Conservation (phyloP, 2,888 invertebrate species). For the Arrhopalites spinosus region DNA sequence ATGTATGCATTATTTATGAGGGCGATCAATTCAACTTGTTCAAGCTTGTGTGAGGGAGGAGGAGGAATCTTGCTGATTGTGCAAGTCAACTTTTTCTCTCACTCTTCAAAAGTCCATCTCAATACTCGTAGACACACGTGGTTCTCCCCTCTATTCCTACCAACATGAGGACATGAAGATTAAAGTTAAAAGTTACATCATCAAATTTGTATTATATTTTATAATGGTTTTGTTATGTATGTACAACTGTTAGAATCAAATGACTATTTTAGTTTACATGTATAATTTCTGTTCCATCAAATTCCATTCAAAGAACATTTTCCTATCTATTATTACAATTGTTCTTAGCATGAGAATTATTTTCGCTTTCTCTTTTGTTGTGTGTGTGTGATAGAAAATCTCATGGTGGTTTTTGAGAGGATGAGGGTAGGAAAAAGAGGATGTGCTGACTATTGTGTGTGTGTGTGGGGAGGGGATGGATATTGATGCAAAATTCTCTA, state of each 20-base stretch:
- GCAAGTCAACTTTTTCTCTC: background rate
- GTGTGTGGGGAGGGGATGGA: background rate
- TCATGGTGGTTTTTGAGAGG: background rate
- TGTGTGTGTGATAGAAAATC: background rate
- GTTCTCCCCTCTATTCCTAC: background rate
- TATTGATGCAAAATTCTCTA: background rate
- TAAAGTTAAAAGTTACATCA: too few relatives aligned
- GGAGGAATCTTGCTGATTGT: slow-evolving; percentile 13
- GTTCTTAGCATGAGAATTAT: background rate
- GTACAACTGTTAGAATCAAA: too few relatives aligned
- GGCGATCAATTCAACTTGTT: slow-evolving; percentile 36
- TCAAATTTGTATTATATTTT: too few relatives aligned
- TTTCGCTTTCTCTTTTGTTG: background rate
- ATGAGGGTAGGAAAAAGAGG: too few relatives aligned
- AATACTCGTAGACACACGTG: too few relatives aligned
- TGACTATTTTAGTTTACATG: too few relatives aligned
- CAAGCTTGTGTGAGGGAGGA: background rate
- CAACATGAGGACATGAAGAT: too few relatives aligned
- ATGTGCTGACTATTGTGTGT: background rate
- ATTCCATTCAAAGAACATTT: too few relatives aligned
- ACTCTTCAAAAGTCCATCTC: too few relatives aligned
- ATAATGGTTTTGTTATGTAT: too few relatives aligned
- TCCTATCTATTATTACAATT: too few relatives aligned
- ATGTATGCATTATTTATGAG: slow-evolving; percentile 40
- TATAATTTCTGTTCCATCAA: too few relatives aligned